phyloP scores from a whole-genome alignment of 1,140 invertebrate genomes.

The Drosophila athabasca region DNA sequence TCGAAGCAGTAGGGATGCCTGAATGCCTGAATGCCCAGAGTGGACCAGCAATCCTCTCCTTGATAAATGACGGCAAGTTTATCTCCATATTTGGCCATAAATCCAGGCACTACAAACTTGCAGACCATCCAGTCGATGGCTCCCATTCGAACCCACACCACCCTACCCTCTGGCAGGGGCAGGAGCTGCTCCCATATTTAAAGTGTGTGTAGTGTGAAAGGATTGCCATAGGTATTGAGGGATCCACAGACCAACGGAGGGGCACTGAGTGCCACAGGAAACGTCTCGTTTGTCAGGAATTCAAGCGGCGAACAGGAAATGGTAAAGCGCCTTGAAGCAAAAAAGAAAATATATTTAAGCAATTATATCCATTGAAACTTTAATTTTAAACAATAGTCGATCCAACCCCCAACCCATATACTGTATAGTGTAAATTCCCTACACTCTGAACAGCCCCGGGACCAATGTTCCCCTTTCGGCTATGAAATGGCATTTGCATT shows the following conservation, averaged over 20 bases:
- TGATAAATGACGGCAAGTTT: conserved; percentile 78
- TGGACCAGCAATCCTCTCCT: conserved; percentile 49
- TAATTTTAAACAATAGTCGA: conserved; percentile 20
- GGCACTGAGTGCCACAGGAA: conserved; percentile 28
- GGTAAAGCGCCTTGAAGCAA: conserved; percentile 10
- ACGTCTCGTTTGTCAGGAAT: conserved; percentile 42
- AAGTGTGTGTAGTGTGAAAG: conserved; percentile 60
- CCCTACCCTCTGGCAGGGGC: background rate
- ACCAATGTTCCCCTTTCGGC: background rate
- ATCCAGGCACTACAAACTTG: conserved; percentile 76
- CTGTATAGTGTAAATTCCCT: no score
- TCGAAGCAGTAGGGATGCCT: conserved; percentile 8
- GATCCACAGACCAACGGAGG: background rate
- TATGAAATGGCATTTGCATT: conserved; percentile 65
- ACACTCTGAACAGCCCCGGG: background rate
- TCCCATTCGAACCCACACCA: no score
- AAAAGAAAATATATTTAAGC: no score
- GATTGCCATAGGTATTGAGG: conserved; percentile 37
- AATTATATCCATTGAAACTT: background rate
- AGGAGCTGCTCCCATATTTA: conserved; percentile 29
- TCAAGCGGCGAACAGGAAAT: conserved; percentile 18
- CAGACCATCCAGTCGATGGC: conserved; percentile 53
- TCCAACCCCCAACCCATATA: background rate
- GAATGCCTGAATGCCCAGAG: conserved; percentile 1
- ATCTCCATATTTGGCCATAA: conserved; percentile 78